Evolutionary conservation across 2,888 invertebrate genomes (phyloP).

Genomic region (Drosophila macrothrix): DNA sequence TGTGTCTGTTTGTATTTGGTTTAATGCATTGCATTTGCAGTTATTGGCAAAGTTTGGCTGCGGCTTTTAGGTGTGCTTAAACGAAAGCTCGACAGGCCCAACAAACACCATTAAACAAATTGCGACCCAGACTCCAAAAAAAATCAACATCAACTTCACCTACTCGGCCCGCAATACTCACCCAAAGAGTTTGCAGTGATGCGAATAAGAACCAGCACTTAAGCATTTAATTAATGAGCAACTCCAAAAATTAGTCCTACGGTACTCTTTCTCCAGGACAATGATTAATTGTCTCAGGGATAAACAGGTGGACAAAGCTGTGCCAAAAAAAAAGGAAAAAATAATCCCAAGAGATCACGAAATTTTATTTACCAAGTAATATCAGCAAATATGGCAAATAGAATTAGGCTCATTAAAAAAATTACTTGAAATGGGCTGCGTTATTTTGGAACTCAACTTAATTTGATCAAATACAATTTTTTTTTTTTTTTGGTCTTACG

Average conservation of each 20-base stretch:
- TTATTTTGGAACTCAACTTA: neutral
- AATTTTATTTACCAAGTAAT: neutral
- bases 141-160: neutral
- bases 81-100: conserved; percentile 28
- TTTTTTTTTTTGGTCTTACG: neutral
- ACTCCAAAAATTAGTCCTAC: conserved; percentile 1
- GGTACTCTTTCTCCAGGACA: conserved; percentile 8
- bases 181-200: neutral
- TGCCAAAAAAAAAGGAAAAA: neutral
- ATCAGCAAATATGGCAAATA: neutral
- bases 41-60: conserved; percentile 72
- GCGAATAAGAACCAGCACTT: neutral
- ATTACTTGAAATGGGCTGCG: neutral
- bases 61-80: conserved; percentile 33
- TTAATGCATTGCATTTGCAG: conserved; percentile 77
- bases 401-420: neutral
- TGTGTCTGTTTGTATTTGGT: conserved; percentile 33
- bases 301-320: conserved; percentile 1
- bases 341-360: neutral
- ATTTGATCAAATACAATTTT: neutral
- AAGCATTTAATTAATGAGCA: conserved; percentile 38
- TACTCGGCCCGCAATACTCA: neutral
- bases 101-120: conserved; percentile 63
- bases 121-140: conserved; percentile 40
- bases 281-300: conserved; percentile 46